Evolutionary conservation across 2,888 invertebrate genomes (phyloP), one percentile per base, ranked within the genome.

Genomic region (Poecilus cupreus): DNA sequence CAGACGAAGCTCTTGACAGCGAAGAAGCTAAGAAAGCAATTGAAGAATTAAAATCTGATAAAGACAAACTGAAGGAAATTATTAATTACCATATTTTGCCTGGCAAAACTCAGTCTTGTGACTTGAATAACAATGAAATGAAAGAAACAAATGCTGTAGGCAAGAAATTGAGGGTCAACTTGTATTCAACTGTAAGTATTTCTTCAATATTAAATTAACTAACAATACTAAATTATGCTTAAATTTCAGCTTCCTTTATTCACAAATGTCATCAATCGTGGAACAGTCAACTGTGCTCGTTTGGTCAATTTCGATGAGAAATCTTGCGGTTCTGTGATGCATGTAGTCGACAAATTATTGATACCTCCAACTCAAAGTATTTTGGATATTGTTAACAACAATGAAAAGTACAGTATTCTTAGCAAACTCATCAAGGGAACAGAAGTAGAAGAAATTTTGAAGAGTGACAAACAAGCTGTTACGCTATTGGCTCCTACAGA

Each of bases 231-330:
- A 74, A 57, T 51, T 54, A 16, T 24, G 37, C 76, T 81, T 82
- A 51, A n/a, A 76, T 87, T 88, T 70, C 83, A 90, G 90, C 88
- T 92, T 82, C 91, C 92, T 1, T 86, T 92, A 39, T 91, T 92
- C 85, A 89, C 90, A 22, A 91, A 91, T 83, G 89, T 91, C 0
- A 90, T 91, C 86, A 91, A 92, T 83, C 89, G 92, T 72, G 91
- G 92, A 0, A 94, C 94, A 0, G 92, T 93, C 0, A 94, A 94
- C 86, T 95, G 94, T 87, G 93, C 93, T 0, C 89, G 92, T 6
- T 86, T 95, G 10, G 89, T 91, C 0, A 91, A 91, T 83, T 90
- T 91, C 80, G 93, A 93, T 84, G 91, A 92, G 82, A 91, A 92
- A 85, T 92, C 93, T 37, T 95, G 94, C 85, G 93, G 93, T 80